Conservation (phyloP, 2,113 vertebrate species). For the Apistogramma diplotaenia region DNA sequence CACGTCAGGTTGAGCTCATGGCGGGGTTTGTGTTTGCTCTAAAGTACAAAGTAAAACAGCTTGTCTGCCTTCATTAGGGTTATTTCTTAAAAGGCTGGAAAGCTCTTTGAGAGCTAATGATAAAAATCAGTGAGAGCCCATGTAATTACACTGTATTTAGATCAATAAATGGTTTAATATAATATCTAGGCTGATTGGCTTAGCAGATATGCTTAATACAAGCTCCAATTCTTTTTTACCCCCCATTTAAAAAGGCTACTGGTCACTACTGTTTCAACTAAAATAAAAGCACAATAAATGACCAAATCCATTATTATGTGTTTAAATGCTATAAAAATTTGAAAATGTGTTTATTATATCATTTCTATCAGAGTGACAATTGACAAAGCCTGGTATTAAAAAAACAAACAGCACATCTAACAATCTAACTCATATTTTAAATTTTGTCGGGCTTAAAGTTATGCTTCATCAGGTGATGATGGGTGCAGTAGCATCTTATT, state of each 20-base stretch:
- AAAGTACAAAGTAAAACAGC: neutral
- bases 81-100: neutral
- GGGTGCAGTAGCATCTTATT: fast-evolving
- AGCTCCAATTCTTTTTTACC: neutral
- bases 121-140: neutral
- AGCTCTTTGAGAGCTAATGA: neutral
- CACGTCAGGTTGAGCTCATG: neutral
- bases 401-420: too few relatives aligned
- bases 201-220: neutral
- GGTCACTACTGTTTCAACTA: too few relatives aligned
- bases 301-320: neutral
- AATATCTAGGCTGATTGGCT: neutral
- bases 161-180: slow-evolving; percentile 13
- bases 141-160: neutral
- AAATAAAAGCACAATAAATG: neutral
- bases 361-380: too few relatives aligned
- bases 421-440: too few relatives aligned
- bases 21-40: neutral
- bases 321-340: neutral
- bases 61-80: neutral
- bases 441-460: too few relatives aligned
- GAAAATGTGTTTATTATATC: neutral
- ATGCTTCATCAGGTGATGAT: too few relatives aligned
- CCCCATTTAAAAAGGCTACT: neutral
- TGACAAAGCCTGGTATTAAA: too few relatives aligned